phyloP scores from a whole-genome alignment of 2,797 vertebrate genomes.

The Tenualosa thibaudeaui region DNA sequence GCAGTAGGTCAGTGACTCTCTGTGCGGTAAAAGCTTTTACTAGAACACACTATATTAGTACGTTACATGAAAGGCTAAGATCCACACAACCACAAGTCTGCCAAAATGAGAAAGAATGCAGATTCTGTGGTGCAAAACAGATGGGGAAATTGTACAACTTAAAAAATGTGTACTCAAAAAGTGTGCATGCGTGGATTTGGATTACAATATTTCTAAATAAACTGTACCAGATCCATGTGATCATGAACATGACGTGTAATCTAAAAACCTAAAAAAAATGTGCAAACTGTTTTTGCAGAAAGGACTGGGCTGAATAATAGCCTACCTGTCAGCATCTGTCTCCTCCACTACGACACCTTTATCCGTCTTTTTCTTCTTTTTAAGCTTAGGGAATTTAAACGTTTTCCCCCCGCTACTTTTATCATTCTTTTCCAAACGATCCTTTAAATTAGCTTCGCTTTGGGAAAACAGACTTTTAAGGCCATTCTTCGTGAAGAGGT shows the following conservation, averaged over 20 bases:
- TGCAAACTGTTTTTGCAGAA: neutral
- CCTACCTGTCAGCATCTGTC: conserved; percentile 27
- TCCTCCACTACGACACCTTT: neutral
- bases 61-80: neutral
- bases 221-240: neutral
- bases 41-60: neutral
- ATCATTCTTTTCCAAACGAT: conserved; percentile 29
- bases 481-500: conserved; percentile 30
- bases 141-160: neutral
- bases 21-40: neutral
- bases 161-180: neutral
- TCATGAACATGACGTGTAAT: too few species aligned
- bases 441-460: conserved; percentile 48
- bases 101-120: too few species aligned
- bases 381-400: conserved; percentile 41
- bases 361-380: conserved; percentile 42
- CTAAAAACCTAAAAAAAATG: too few species aligned
- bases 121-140: neutral
- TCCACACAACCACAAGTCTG: neutral
- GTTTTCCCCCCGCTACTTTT: neutral
- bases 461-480: conserved; percentile 52
- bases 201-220: neutral
- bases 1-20: neutral
- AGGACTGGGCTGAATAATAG: neutral
- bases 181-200: too few species aligned